Base-by-base conservation (phyloP, 2,797 vertebrate genomes). In the Diplodus puntazzo region DNA sequence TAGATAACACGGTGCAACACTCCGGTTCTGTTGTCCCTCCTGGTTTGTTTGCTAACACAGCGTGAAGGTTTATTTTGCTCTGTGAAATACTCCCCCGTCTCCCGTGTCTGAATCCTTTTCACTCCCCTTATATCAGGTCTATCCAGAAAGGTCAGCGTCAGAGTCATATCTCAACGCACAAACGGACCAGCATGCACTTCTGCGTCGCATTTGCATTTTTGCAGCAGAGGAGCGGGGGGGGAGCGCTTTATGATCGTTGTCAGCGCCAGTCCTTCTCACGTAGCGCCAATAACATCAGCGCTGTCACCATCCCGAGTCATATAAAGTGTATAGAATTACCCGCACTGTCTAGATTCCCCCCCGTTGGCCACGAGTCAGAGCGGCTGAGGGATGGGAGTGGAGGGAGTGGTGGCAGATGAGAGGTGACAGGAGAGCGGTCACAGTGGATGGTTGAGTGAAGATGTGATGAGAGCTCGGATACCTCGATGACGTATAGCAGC, bases 361-460 rank as follows among this genome's bases (percentile, higher is more conserved):
- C 63, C 5, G 21, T 17, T 66, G 18, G 62, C 52, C 14, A 3
- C 46, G 1, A 73, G 69, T 46, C 75, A 10, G 73, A 18, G 55
- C 9, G 54, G 46, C 80, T 49, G 82, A 49, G 45, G 58, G 75
- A 60, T 3, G 12, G 84, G 25, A 48, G 71, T 13, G 53, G 49
- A 53, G 74, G 73, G 79, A 84, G 81, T 45, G 79, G 73, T 75
- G 74, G 82, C 84, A 81, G 89, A 92, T 89, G 83, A 85, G 84
- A 84, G 88, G 80, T 81, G 87, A 90, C 88, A 80, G 86, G 79
- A 77, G 84, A 83, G 68, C 21, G 9, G 79, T 85, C 65, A 63
- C 81, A 75, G 71, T 76, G 78, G 84, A 85, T 25, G 89, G 71
- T 79, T 85, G 88, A 90, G 90, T 79, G 84, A 72, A 62, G 86